phyloP scores from a whole-genome alignment of 2,113 vertebrate species.

The Rhynchopsitta pachyrhyncha region DNA sequence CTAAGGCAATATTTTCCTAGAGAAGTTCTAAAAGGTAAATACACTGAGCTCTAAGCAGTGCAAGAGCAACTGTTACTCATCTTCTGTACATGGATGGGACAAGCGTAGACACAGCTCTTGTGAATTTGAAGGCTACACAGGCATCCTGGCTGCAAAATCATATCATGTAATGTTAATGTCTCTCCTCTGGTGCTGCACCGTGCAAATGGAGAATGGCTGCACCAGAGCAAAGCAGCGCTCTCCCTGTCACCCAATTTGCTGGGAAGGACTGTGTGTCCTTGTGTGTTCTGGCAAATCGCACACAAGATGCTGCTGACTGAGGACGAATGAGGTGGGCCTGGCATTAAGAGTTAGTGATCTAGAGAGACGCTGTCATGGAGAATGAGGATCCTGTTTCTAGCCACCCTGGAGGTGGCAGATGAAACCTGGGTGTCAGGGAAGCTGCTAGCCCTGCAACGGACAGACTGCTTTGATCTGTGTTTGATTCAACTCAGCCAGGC shows the following conservation, averaged over 20 bases:
- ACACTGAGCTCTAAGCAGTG: background rate
- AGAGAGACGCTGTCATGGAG: background rate
- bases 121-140: background rate
- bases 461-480: too few species aligned
- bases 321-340: background rate
- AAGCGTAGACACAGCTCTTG: background rate
- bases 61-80: background rate
- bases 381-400: background rate
- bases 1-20: background rate
- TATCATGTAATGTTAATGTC: fast-evolving
- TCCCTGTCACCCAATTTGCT: background rate
- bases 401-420: too few species aligned
- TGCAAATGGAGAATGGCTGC: fast-evolving
- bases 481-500: background rate
- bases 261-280: too few species aligned
- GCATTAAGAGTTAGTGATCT: fast-evolving
- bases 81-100: background rate
- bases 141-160: fast-evolving
- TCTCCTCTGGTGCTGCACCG: background rate
- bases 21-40: background rate
- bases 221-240: background rate
- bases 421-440: background rate
- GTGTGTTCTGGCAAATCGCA: background rate
- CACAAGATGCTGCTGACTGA: background rate
- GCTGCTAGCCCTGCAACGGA: background rate